Base-by-base conservation (phyloP, 2,888 invertebrate species). In the Heliconius ethilla region DNA sequence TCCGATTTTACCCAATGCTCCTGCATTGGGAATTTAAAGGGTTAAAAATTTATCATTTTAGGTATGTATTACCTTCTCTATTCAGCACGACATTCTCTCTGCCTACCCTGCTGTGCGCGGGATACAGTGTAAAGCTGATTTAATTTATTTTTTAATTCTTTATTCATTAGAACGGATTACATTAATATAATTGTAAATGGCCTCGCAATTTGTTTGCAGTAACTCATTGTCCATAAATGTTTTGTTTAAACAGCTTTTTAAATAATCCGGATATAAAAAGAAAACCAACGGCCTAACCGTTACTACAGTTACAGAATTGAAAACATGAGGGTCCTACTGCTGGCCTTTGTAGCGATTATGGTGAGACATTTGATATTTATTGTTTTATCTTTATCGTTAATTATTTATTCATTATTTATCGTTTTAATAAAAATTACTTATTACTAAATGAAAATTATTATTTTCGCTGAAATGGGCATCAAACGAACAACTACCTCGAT, bases 281-380 rank as follows among this genome's bases (percentile, higher is more conserved):
- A 15, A 27, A 63, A 27, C 13, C 27, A 15, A 63, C 63, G 15
- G 27, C 27, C 63, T 15, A 27, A 1, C 25, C 2, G 7, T 27
- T 63, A 27, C 6, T 63, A 15, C 27, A 63, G 7, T 11, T 63
- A 27, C 15, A 27, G 1, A 3, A 45, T 45, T 9, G 25, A 13
- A 29, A 33, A 29, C 55, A 70, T 70, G 70, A 70, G 29, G 70
- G 11, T 51, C 45, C 18, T 55, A 55, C 29, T 70, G 13, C 29
- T 70, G 13, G 11, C 33, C 13, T 11, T 22, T 55, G 29, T 70
- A 2, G 70, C 51, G 15, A 55, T 70, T 70, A 6, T 70, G 70
- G 70, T 70, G 55, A 55, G 70, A 22, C 2, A 10, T 45, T 70
- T 25, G 25, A 11, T 40, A 0, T 10, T n/a, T 3, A n/a, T 6